phyloP scores from a whole-genome alignment of 2,797 vertebrate species.

The Pelodytes ibericus region DNA sequence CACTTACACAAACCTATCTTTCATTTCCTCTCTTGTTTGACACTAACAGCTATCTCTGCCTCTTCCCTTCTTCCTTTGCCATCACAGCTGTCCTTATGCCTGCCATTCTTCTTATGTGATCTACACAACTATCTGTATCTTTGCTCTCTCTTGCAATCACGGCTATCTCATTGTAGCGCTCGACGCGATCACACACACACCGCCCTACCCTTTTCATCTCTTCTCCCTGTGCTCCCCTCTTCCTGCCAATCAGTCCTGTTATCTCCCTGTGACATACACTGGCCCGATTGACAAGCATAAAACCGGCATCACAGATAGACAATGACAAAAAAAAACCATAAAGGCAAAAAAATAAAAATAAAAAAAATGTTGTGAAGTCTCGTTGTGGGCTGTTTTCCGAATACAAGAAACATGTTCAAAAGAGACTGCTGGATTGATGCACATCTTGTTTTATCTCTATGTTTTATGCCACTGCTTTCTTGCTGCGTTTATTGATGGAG shows the following conservation, averaged over 20 bases:
- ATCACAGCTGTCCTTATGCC: conserved; percentile 35
- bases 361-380: conserved; percentile 27
- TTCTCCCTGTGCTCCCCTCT: conserved; percentile 3
- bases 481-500: conserved; percentile 1
- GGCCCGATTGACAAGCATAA: conserved; percentile 43
- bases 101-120: conserved; percentile 35
- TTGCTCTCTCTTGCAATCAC: conserved; percentile 25
- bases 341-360: conserved; percentile 39
- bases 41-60: not conserved
- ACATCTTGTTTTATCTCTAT: not conserved
- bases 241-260: conserved; percentile 47
- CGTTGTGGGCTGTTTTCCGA: conserved; percentile 2
- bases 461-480: not conserved
- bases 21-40: not conserved
- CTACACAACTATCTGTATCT: conserved; percentile 15
- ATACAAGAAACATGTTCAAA: not conserved
- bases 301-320: conserved; percentile 30
- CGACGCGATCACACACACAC: conserved; percentile 21
- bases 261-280: conserved; percentile 46
- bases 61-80: conserved; percentile 2
- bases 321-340: conserved; percentile 48
- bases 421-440: not conserved
- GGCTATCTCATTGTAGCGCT: conserved; percentile 3
- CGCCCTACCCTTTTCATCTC: conserved; percentile 27
- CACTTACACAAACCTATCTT: not conserved